A percentile compares a stretch with the other conserved stretches of the same genome.
Evolutionary conservation across 1,140 invertebrate species (phyloP).

Genomic region (Magallana ariakensis): DNA sequence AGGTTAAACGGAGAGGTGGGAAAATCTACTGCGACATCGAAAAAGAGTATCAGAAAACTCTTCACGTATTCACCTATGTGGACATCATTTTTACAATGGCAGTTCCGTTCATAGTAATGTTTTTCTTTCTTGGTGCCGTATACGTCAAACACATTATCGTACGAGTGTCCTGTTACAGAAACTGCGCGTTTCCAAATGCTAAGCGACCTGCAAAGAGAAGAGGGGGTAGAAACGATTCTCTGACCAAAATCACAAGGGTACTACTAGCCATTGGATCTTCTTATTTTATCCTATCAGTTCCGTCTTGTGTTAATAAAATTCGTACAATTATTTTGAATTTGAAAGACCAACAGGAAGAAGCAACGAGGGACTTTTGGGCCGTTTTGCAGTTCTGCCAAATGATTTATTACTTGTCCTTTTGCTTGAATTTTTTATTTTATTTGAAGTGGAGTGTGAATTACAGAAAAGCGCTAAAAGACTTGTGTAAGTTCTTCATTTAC

Average conservation of each 20-base stretch:
- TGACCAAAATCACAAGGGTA: constrained; percentile 86
- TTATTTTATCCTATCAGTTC: constrained; percentile 88
- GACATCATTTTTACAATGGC: constrained; percentile 87
- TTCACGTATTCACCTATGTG: constrained; percentile 85
- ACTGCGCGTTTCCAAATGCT: constrained; percentile 68
- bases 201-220: background rate
- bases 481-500: background rate
- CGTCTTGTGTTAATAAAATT: constrained; percentile 79
- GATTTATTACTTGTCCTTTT: constrained; percentile 89
- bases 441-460: constrained; percentile 90
- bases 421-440: constrained; percentile 91
- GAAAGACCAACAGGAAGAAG: constrained; percentile 1
- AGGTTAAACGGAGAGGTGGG: constrained; percentile 63
- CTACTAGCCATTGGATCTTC: constrained; percentile 89
- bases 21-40: constrained; percentile 77
- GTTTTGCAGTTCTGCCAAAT: constrained; percentile 83
- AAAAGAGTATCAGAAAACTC: constrained; percentile 79
- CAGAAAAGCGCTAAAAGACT: background rate
- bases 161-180: constrained; percentile 65
- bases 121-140: constrained; percentile 86
- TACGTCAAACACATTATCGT: constrained; percentile 83
- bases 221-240: constrained; percentile 57
- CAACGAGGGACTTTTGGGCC: constrained; percentile 76
- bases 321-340: constrained; percentile 59
- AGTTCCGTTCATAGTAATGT: constrained; percentile 86